Base-by-base conservation (phyloP, 2,113 vertebrate genomes). In the Nematolebias whitei region DNA sequence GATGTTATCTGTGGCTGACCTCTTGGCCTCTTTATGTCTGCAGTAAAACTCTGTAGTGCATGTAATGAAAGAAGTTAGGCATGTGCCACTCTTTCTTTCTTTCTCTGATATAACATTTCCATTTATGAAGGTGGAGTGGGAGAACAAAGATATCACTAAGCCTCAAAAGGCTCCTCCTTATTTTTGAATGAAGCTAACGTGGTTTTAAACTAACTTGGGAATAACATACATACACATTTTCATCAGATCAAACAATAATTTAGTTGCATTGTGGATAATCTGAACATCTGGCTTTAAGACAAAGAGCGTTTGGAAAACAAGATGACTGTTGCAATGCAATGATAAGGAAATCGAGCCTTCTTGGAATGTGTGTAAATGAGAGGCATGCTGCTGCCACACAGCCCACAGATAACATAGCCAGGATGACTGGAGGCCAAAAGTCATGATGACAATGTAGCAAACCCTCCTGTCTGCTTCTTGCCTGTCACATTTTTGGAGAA, bases 401-500 rank as follows among this genome's bases (percentile, higher is more conserved):
- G 12, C 47, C 18, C 45, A 16, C n/a, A 40, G 23, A 65, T 51
- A 54, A 63, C 44, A n/a, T 41, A 48, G 12, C 24, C 63, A 40
- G 56, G 55, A 74, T 48, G 66, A 56, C 53, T 41, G 23, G 35
- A 61, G 76, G 74, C 69, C 61, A 80, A 51, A 76, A 35, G 73
- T 68, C 72, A 47, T 5, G 14, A 43, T 48, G 29, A 53, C 40
- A 49, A 70, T 35, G 63, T 43, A 20, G 22, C 13, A 13, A 57
- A 32, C 35, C 50, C 53, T 68, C 65, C 60, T 55, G 56, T 65
- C 68, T 47, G 56, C 70, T 84, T 84, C 49, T 82, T 4, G 18
- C 38, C 48, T 61, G 78, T 84, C 74, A 68, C 35, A 71, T 69
- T 74, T 74, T 80, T 53, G 75, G 32, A 10, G 32, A 35, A 35